A percentile compares a stretch with the other conserved stretches of the same genome.
Evolutionary conservation across 2,888 invertebrate genomes (phyloP).

Genomic region (Pseudococcus viburni): DNA sequence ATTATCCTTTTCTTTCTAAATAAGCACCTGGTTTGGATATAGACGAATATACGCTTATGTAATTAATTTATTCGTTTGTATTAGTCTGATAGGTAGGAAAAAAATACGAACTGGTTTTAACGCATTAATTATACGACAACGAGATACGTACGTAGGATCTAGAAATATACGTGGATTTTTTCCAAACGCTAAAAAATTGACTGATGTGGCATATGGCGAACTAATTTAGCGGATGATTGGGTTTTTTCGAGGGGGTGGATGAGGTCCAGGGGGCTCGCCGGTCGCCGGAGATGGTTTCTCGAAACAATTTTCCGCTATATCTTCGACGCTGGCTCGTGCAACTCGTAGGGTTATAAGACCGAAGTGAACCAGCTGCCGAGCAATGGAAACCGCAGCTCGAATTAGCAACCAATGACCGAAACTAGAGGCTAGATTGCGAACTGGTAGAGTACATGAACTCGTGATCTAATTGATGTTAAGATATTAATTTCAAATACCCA

Average conservation of each 20-base stretch:
- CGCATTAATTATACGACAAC: slow-evolving; percentile 33
- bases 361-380: neutral
- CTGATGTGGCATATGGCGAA: slow-evolving; percentile 40
- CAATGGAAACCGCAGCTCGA: slow-evolving; percentile 13
- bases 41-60: neutral
- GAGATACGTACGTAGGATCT: neutral
- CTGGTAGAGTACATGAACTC: neutral
- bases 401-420: slow-evolving; percentile 42
- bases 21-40: slow-evolving; percentile 23
- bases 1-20: neutral
- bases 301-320: neutral
- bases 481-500: slow-evolving; percentile 47
- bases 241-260: neutral
- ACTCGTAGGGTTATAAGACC: neutral
- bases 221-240: slow-evolving; percentile 39
- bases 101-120: neutral
- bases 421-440: neutral
- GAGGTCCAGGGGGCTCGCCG: too few relatives aligned
- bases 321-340: neutral
- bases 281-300: neutral
- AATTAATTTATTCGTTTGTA: slow-evolving; percentile 49
- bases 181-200: slow-evolving; percentile 9
- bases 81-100: neutral
- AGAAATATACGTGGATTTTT: neutral
- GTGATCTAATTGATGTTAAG: slow-evolving; percentile 51